These are phyloP conservation scores for Cranoglanis bouderius DNA, from an alignment of 2,113 vertebrate species.

Conservation along the genomic window DNA sequence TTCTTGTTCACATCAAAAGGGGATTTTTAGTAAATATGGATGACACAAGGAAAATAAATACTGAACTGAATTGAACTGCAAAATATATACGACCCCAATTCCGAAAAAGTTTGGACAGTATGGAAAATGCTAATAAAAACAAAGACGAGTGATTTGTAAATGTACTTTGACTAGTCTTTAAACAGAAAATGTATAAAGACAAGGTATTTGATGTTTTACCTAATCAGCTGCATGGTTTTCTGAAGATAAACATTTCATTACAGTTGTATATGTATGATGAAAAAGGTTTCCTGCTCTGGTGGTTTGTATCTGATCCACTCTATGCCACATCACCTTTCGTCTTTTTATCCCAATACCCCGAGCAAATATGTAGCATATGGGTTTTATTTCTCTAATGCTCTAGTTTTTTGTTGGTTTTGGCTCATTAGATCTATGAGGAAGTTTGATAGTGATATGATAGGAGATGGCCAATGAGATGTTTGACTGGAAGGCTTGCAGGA, in stretches of 20 bases:
- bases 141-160: too few relatives aligned
- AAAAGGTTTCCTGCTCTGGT: conserved; percentile 46
- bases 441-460: conserved; percentile 66
- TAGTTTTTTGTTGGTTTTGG: conserved; percentile 68
- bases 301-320: conserved; percentile 61
- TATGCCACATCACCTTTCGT: conserved; percentile 60
- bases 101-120: too few relatives aligned
- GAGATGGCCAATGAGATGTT: conserved; percentile 63
- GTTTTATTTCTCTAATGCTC: conserved; percentile 63
- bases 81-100: too few relatives aligned
- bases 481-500: conserved; percentile 28
- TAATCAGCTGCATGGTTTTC: too few relatives aligned
- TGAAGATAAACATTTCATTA: too few relatives aligned
- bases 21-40: background rate
- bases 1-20: background rate
- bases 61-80: background rate
- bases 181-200: too few relatives aligned
- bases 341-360: conserved; percentile 61
- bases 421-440: conserved; percentile 55
- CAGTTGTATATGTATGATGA: conserved; percentile 6
- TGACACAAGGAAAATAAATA: background rate
- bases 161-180: too few relatives aligned
- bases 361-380: conserved; percentile 66
- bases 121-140: too few relatives aligned
- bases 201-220: too few relatives aligned